These are phyloP conservation scores for Plecotus auritus DNA, from an alignment of 2,113 vertebrate genomes.

Conservation along the genomic window DNA sequence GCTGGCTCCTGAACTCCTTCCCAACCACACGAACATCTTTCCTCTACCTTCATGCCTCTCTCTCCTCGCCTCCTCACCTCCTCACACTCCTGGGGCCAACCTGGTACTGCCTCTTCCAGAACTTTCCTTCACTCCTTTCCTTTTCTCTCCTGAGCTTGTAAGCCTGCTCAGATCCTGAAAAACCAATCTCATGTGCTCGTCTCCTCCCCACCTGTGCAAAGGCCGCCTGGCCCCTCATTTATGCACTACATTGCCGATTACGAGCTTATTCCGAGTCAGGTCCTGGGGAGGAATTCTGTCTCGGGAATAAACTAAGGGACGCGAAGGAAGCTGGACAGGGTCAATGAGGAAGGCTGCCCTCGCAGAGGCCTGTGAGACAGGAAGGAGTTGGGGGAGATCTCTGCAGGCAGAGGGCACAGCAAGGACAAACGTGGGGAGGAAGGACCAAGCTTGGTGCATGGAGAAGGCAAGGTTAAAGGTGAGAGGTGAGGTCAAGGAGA, in stretches of 20 bases:
- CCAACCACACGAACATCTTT: neutral
- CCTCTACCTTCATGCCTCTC: neutral
- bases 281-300: neutral
- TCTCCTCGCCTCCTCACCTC: neutral
- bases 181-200: fast-evolving
- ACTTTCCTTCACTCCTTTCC: neutral
- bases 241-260: neutral
- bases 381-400: neutral
- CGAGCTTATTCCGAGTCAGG: fast-evolving
- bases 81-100: neutral
- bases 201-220: neutral
- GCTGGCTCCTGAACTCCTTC: neutral
- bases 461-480: neutral
- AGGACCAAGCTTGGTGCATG: neutral
- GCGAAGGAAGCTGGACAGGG: neutral
- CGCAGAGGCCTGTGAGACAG: neutral
- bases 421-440: neutral
- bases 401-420: neutral
- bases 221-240: neutral
- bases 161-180: neutral
- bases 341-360: neutral
- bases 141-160: neutral
- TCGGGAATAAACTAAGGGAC: neutral
- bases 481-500: neutral
- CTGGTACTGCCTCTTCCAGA: neutral